Evolutionary conservation across 2,797 vertebrate species (phyloP), one percentile per base, ranked within the genome.

Genomic region (Eulemur mongoz): DNA sequence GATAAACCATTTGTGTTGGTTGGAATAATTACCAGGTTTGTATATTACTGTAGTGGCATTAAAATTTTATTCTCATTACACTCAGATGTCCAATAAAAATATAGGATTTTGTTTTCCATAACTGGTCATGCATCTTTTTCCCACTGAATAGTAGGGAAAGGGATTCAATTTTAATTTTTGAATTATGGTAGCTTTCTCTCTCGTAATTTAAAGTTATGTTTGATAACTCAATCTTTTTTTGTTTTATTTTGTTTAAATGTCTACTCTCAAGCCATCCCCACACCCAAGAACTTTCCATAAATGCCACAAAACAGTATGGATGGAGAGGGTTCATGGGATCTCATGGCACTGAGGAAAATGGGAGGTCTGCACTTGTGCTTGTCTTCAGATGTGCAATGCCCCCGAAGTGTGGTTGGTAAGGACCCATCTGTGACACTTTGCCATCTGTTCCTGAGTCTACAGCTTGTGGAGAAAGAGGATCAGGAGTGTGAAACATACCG

Each of bases 121-220:
- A 92, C 7, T 78, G 20, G 48, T 69, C 30, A 38, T 10, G 0
- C 32, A 20, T 72, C 48, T 22, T 72, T 59, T 93, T 54, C 8
- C 30, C n/a, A 76, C 1, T 76, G 76, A 81, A 23, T 72, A 65
- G 5, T 48, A 70, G 27, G 12, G 20, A 88, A 79, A 20, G 23
- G 15, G 22, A 45, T 82, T 40, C 15, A 86, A 72, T 88, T 87
- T 63, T 84, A 86, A 94, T 52, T 83, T 91, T 92, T 89, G 38
- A 83, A 69, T 65, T 65, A 75, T 7, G 27, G 22, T 54, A 48
- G 84, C 35, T 69, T 83, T 67, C 17, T 35, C 76, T 59, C 78
- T 76, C 40, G 10, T 83, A 45, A 32, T 79, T 79, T 84, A 83
- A 83, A 61, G 43, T 14, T 40, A 27, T 38, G 57, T 32, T 72